Percentiles rank a stretch among this genome's conserved stretches.
These are phyloP conservation scores for Pissodes strobi DNA, from an alignment of 1,140 invertebrate genomes.

Conservation along the genomic window DNA sequence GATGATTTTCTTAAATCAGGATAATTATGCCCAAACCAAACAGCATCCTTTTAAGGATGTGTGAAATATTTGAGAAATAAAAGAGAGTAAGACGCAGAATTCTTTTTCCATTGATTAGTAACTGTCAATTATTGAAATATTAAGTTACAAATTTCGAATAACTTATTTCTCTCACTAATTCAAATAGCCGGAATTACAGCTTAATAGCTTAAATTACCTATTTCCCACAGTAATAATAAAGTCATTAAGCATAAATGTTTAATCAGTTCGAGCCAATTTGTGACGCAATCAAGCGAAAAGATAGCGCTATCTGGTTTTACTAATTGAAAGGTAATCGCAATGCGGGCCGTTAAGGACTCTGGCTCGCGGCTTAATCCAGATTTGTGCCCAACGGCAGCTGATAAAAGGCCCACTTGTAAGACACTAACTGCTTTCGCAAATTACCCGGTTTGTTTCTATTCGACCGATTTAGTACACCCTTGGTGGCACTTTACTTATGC, in stretches of 20 bases:
- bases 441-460: slow-evolving; percentile 50
- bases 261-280: slow-evolving; percentile 29
- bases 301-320: slow-evolving; percentile 51
- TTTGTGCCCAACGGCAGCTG: slow-evolving; percentile 42
- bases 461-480: slow-evolving; percentile 47
- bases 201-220: too few relatives aligned
- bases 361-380: slow-evolving; percentile 50
- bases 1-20: too few relatives aligned
- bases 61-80: too few relatives aligned
- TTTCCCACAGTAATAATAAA: slow-evolving; percentile 29
- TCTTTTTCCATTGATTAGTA: too few relatives aligned
- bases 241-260: slow-evolving; percentile 32
- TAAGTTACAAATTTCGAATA: too few relatives aligned
- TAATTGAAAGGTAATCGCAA: slow-evolving; percentile 56
- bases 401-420: slow-evolving; percentile 52
- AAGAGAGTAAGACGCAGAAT: too few relatives aligned
- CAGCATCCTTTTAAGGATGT: too few relatives aligned
- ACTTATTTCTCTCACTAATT: too few relatives aligned
- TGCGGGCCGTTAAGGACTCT: slow-evolving; percentile 48
- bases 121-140: too few relatives aligned
- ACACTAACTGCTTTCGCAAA: slow-evolving; percentile 51
- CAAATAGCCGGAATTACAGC: too few relatives aligned
- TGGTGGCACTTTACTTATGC: slow-evolving; percentile 33
- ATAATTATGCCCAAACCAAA: too few relatives aligned
- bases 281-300: slow-evolving; percentile 47